A percentile compares a stretch with the other conserved stretches of the same genome.
Conservation (phyloP, 2,888 invertebrate genomes). For the Shargacucullia verbasci region DNA sequence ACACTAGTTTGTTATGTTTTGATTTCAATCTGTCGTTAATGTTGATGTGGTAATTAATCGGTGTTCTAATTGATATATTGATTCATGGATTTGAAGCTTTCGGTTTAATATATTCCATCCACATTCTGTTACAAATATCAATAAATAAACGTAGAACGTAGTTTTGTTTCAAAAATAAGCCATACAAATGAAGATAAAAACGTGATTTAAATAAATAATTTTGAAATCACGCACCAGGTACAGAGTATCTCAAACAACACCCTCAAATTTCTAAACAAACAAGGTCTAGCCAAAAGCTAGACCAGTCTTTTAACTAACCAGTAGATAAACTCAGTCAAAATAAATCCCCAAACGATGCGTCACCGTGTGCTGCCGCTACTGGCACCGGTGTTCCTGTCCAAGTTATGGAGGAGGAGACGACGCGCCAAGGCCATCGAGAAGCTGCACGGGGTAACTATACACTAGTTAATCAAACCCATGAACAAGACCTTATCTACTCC, state of each 20-base stretch:
- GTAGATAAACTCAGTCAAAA: constrained; percentile 67
- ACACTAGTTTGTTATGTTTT: constrained; percentile 21
- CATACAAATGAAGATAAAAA: too few relatives aligned
- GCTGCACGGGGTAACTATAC: constrained; percentile 77
- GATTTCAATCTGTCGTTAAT: constrained; percentile 27
- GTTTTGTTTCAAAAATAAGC: too few relatives aligned
- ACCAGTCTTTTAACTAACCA: constrained; percentile 20
- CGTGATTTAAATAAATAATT: too few relatives aligned
- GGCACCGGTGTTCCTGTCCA: constrained; percentile 83
- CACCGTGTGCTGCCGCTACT: constrained; percentile 83
- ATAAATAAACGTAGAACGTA: too few relatives aligned
- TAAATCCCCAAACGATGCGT: constrained; percentile 87
- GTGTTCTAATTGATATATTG: constrained; percentile 7
- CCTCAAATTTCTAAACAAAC: too few relatives aligned
- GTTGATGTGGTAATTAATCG: constrained; percentile 19
- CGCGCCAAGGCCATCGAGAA: constrained; percentile 82
- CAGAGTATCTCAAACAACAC: too few relatives aligned
- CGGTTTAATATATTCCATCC: neutral
- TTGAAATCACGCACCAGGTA: too few relatives aligned
- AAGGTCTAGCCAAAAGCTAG: constrained; percentile 57
- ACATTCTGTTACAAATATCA: neutral
- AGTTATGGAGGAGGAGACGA: constrained; percentile 77
- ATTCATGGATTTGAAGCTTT: neutral
- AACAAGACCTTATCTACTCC: neutral
- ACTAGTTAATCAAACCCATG: too few relatives aligned